A percentile compares a stretch with the other conserved stretches of the same genome.
Evolutionary conservation across 2,888 invertebrate species (phyloP).

Genomic region (Macaria liturata): DNA sequence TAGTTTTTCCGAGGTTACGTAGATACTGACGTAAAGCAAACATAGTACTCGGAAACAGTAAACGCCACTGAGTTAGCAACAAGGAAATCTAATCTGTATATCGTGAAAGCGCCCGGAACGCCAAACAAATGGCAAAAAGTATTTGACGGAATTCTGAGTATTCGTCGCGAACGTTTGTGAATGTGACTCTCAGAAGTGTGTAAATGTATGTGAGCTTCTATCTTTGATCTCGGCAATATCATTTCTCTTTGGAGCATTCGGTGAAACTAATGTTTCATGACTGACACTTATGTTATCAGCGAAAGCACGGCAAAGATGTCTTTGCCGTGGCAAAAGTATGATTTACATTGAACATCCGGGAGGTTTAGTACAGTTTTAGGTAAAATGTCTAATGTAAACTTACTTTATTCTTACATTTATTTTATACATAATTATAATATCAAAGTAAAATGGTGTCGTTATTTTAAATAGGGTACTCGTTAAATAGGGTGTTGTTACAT

Average conservation of each 20-base stretch:
- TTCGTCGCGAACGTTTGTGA: conserved; percentile 11
- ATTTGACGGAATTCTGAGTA: conserved; percentile 20
- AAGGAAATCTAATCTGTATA: conserved; percentile 23
- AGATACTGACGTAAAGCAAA: conserved; percentile 7
- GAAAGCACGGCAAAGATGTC: no score
- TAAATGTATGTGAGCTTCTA: conserved; percentile 6
- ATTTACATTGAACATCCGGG: no score
- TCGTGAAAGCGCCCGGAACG: conserved; percentile 23
- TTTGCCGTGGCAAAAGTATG: no score
- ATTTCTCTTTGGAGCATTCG: background rate
- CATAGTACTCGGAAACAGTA: conserved; percentile 4
- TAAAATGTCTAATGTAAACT: no score
- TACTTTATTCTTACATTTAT: no score
- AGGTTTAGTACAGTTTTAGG: no score
- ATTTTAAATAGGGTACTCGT: no score
- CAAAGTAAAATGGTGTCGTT: no score
- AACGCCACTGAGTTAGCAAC: conserved; percentile 15
- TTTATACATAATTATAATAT: no score
- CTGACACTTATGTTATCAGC: no score
- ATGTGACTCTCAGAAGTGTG: conserved; percentile 5
- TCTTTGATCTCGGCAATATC: conserved; percentile 2
- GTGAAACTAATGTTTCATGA: background rate
- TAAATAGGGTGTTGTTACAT: no score
- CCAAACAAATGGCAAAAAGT: conserved; percentile 25
- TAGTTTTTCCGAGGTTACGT: no score